phyloP scores from a whole-genome alignment of 2,113 vertebrate genomes.

The Caretta caretta region DNA sequence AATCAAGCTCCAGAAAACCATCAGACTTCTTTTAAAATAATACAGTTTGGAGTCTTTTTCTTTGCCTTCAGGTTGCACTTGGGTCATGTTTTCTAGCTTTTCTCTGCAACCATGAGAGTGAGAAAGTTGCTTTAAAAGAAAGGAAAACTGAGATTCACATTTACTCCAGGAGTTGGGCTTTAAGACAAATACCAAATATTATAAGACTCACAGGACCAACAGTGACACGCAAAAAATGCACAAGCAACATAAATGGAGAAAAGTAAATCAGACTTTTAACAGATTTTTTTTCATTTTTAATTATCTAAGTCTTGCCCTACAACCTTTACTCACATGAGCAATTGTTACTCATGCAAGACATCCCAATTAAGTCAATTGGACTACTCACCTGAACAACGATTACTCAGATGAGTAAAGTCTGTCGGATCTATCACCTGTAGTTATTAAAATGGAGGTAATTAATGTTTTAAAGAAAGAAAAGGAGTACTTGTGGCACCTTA shows the following conservation, averaged over 20 bases:
- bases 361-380: background rate
- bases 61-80: background rate
- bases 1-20: background rate
- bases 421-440: fast-evolving
- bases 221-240: background rate
- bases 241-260: background rate
- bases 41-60: background rate
- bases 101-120: background rate
- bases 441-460: background rate
- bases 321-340: fast-evolving
- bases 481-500: no score
- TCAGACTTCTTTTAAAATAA: background rate
- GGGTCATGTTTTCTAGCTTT: background rate
- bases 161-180: background rate
- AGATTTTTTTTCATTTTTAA: background rate
- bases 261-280: background rate
- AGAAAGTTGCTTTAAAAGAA: background rate
- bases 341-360: background rate
- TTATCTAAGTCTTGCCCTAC: background rate
- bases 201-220: fast-evolving
- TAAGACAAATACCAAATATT: background rate
- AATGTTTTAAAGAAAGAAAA: background rate
- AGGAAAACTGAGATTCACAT: background rate
- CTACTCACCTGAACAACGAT: background rate
- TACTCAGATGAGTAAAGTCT: fast-evolving